Evolutionary conservation across 53 echinoderm and acorn worm genomes (phyloP).

Genomic region (Holothuria scabra): DNA sequence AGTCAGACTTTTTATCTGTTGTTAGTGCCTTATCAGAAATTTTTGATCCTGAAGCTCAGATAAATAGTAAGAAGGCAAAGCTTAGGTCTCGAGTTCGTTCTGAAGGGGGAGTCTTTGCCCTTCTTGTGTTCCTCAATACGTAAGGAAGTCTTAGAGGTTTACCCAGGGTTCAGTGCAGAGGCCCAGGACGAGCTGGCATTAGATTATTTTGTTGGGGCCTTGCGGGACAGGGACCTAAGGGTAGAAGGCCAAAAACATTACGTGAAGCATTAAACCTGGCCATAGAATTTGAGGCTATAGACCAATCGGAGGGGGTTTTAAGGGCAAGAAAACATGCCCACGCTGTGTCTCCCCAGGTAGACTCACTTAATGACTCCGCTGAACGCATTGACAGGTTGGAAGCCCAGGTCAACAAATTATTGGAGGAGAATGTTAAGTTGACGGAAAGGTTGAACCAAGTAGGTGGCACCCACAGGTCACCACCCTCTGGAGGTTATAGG

Average conservation of each 20-base stretch:
- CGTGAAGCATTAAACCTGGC: conserved; percentile 17
- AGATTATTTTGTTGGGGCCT: conserved; percentile 33
- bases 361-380: background rate
- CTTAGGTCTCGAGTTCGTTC: conserved; percentile 3
- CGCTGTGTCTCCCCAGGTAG: background rate
- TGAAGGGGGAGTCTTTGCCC: conserved; percentile 5
- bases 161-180: background rate
- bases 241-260: conserved; percentile 17
- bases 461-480: too few species aligned
- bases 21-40: background rate
- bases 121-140: conserved; percentile 21
- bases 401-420: conserved; percentile 14
- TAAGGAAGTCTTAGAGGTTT: conserved; percentile 27
- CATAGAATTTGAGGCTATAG: conserved; percentile 13
- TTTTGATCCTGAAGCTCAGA: conserved; percentile 36
- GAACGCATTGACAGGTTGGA: background rate
- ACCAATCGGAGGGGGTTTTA: background rate
- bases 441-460: too few species aligned
- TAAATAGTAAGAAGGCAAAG: conserved; percentile 1
- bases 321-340: background rate
- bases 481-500: too few species aligned
- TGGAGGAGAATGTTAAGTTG: background rate
- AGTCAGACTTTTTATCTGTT: background rate
- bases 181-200: conserved; percentile 23
- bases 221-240: conserved; percentile 7